A percentile compares a stretch with the other conserved stretches of the same genome.
These are phyloP conservation scores for Meta bourneti DNA, from an alignment of 2,888 invertebrate species.

Conservation along the genomic window DNA sequence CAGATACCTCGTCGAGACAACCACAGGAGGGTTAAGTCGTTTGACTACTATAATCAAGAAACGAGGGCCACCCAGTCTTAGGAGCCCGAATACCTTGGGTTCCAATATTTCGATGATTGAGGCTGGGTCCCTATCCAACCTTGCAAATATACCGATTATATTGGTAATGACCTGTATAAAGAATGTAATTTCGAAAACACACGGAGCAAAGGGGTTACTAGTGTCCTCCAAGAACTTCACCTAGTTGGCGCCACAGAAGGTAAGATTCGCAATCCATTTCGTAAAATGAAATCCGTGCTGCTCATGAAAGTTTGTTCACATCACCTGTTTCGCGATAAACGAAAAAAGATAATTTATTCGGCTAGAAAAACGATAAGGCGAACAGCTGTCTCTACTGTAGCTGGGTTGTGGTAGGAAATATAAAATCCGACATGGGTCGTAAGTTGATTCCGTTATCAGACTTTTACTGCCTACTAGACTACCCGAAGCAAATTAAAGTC, in stretches of 20 bases:
- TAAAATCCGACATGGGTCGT: background rate
- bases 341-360: constrained; percentile 10
- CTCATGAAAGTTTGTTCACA: background rate
- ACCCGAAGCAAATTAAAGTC: background rate
- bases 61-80: too few species aligned
- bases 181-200: too few species aligned
- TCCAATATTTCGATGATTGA: too few species aligned
- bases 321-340: constrained; percentile 19
- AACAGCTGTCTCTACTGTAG: constrained; percentile 15
- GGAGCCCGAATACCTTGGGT: too few species aligned
- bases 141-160: too few species aligned
- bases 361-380: constrained; percentile 11
- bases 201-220: too few species aligned
- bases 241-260: background rate
- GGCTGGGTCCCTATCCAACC: too few species aligned
- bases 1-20: too few species aligned
- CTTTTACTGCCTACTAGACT: background rate
- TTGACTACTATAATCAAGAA: too few species aligned
- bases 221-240: background rate
- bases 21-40: too few species aligned
- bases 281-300: background rate
- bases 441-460: background rate
- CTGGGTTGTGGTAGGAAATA: background rate
- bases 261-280: background rate
- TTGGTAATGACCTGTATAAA: too few species aligned